These are phyloP conservation scores for Ceratotherium simum DNA, from an alignment of 2,113 vertebrate genomes.

Conservation along the genomic window DNA sequence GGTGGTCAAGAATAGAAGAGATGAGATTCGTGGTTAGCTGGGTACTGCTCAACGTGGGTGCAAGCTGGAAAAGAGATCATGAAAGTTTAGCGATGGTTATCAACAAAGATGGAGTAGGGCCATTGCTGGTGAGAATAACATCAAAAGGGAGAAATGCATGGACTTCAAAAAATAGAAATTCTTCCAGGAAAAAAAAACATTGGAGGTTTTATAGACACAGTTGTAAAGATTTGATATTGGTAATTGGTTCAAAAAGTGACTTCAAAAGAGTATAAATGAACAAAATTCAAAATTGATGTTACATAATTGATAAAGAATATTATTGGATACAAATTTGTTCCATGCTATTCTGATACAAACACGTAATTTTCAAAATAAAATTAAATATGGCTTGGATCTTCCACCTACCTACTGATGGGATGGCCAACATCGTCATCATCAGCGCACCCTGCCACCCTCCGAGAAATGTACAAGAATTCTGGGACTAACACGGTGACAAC, in stretches of 20 bases:
- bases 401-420: neutral
- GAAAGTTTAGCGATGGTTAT: neutral
- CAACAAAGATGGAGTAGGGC: neutral
- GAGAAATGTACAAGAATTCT: neutral
- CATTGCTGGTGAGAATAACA: neutral
- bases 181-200: neutral
- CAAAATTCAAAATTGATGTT: conserved; percentile 16
- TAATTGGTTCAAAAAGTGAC: neutral
- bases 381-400: neutral
- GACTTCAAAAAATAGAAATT: neutral
- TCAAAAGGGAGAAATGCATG: neutral
- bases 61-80: neutral
- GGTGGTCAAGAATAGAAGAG: neutral
- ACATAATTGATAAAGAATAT: neutral
- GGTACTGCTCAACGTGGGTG: neutral
- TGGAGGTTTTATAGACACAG: neutral
- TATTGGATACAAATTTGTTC: neutral
- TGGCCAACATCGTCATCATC: neutral
- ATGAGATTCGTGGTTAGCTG: neutral
- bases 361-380: conserved; percentile 5
- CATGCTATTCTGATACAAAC: neutral
- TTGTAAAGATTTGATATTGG: neutral
- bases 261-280: conserved; percentile 8
- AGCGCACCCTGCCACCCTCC: neutral
- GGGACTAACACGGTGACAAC: neutral